phyloP scores from a whole-genome alignment of 2,888 invertebrate genomes.

The Cheilosia vernalis region DNA sequence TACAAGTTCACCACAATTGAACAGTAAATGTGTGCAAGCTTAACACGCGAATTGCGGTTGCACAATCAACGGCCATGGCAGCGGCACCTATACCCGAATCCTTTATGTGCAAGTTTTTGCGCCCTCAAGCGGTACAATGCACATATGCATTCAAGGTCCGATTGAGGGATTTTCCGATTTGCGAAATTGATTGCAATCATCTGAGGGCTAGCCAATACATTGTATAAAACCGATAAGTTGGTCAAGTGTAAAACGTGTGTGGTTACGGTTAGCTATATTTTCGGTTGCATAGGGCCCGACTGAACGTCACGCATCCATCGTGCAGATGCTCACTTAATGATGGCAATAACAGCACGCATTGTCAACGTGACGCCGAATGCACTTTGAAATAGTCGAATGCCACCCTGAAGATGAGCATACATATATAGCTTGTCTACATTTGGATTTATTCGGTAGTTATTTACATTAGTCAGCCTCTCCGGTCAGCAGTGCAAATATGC shows the following conservation, averaged over 20 bases:
- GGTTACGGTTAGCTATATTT: constrained; percentile 29
- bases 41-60: constrained; percentile 58
- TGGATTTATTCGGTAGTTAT: constrained; percentile 60
- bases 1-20: constrained; percentile 64
- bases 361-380: constrained; percentile 55
- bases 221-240: not conserved
- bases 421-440: not conserved
- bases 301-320: constrained; percentile 27
- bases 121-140: constrained; percentile 9
- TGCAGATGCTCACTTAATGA: constrained; percentile 54
- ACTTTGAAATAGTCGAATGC: constrained; percentile 34
- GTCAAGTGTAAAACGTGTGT: constrained; percentile 23
- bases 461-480: constrained; percentile 12
- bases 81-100: constrained; percentile 32
- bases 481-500: constrained; percentile 45
- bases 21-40: constrained; percentile 59
- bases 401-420: constrained; percentile 10
- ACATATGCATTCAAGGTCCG: constrained; percentile 68
- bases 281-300: not conserved
- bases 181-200: constrained; percentile 32
- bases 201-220: not conserved
- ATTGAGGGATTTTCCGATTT: constrained; percentile 28
- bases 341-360: constrained; percentile 18
- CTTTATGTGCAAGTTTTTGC: constrained; percentile 22
- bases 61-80: constrained; percentile 4